Base-by-base conservation (phyloP, 2,888 invertebrate species). In the Tachystola acroxantha region DNA sequence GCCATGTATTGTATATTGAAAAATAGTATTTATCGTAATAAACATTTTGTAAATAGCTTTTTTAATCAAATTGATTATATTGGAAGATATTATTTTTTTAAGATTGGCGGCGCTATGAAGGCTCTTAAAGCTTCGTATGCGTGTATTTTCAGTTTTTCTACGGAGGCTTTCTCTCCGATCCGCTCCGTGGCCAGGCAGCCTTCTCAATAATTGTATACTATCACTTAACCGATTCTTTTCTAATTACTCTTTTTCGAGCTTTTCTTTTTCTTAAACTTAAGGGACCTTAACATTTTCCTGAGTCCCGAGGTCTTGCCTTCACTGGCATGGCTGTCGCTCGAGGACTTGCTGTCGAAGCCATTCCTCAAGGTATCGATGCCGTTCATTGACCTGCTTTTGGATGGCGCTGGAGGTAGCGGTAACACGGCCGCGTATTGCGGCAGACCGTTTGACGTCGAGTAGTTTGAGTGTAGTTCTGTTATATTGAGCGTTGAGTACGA, bases 401-500 rank as follows among this genome's bases (percentile, higher is more conserved):
- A 37, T 0, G 53, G 40, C 0, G 51, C 32, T 0, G 53, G 48
- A 0, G 24, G 24, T n/a, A 59, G 61, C 16, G 35, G 32, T 3
- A 34, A 27, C n/a, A 24, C 1, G n/a, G 24, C n/a, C 2, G 24
- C 24, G 11, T n/a, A 3, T n/a, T 32, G 24, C 6, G 12, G 4
- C 3, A 13, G 2, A 7, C 7, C n/a, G 24, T n/a, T n/a, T 2
- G 6, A 7, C 5, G 20, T 3, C 7, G 2, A 20, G 2, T 56
- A 41, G 3, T 51, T 37, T 4, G n/a, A n/a, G 2, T 7, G n/a
- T 10, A 64, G 34, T 27, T 71, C 67, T 0, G 49, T 56, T 7
- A 74, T 70, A 34, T 58, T 65, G 7, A 71, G 36, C 0, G 53
- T 51, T 0, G 68, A 69, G 28, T 54, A 51, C 0, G 48, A 31